Conservation (phyloP, 1,140 invertebrate genomes). For the Drosophila hydei region DNA sequence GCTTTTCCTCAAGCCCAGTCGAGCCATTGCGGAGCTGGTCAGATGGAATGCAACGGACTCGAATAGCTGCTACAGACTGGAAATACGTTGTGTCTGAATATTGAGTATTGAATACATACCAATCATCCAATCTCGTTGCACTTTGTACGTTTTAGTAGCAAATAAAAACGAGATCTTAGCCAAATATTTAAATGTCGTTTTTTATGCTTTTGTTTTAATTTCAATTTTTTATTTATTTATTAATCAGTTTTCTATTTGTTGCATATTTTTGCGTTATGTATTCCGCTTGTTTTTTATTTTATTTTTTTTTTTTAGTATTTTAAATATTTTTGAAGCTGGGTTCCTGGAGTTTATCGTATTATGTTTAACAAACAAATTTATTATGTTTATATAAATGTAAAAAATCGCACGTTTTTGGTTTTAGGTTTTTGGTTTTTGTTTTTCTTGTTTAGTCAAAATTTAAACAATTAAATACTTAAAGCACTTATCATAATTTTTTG, state of each 20-base stretch:
- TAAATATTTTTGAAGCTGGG: slow-evolving; percentile 52
- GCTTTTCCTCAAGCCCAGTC: slow-evolving; percentile 77
- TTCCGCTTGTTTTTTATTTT: slow-evolving; percentile 55
- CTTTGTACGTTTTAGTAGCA: slow-evolving; percentile 77
- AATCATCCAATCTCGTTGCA: slow-evolving; percentile 20
- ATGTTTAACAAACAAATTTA: slow-evolving; percentile 70
- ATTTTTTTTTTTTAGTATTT: slow-evolving; percentile 27
- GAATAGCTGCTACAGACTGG: slow-evolving; percentile 69
- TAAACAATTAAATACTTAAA: slow-evolving; percentile 73
- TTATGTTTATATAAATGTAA: slow-evolving; percentile 77
- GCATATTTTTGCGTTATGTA: slow-evolving; percentile 35
- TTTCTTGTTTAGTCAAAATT: slow-evolving; percentile 57
- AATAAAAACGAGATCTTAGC: slow-evolving; percentile 59
- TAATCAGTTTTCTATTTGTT: slow-evolving; percentile 45
- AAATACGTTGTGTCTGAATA: slow-evolving; percentile 68
- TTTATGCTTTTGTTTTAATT: slow-evolving; percentile 26
- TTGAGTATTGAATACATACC: not conserved
- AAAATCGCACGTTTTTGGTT: slow-evolving; percentile 55
- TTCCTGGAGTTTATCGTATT: slow-evolving; percentile 44
- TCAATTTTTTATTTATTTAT: slow-evolving; percentile 41
- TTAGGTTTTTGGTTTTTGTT: not conserved
- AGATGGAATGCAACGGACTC: slow-evolving; percentile 76
- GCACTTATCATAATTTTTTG: slow-evolving; percentile 57
- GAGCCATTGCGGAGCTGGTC: slow-evolving; percentile 75
- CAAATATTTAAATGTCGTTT: slow-evolving; percentile 17